These are phyloP conservation scores for Drosophila dunni DNA, from an alignment of 1,140 invertebrate genomes.

Conservation along the genomic window DNA sequence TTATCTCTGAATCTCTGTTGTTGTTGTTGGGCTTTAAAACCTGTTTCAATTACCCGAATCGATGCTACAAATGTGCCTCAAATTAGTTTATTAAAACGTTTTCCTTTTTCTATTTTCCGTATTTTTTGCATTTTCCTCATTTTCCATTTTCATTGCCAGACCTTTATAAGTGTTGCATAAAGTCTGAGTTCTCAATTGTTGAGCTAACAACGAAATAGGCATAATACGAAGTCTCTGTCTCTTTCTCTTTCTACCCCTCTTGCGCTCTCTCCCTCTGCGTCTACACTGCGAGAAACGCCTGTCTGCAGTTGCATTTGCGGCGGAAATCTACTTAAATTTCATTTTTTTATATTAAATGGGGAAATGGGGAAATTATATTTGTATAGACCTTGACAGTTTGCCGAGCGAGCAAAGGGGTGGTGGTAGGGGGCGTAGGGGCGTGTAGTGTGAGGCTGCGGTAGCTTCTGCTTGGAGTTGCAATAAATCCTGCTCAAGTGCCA, in stretches of 20 bases:
- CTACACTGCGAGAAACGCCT: slow-evolving; percentile 53
- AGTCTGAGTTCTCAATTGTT: slow-evolving; percentile 50
- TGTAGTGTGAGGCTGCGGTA: slow-evolving; percentile 1
- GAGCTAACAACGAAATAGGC: slow-evolving; percentile 38
- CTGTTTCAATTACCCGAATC: slow-evolving; percentile 47
- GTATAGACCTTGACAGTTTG: slow-evolving; percentile 37
- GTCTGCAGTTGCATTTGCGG: background rate
- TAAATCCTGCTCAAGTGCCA: slow-evolving; percentile 64
- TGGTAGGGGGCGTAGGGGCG: background rate
- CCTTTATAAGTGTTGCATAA: slow-evolving; percentile 17
- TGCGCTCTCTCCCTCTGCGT: background rate
- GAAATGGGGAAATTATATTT: slow-evolving; percentile 58
- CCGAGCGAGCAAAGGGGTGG: background rate
- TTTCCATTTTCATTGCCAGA: slow-evolving; percentile 29
- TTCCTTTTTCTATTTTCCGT: slow-evolving; percentile 1
- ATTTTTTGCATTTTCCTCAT: slow-evolving; percentile 5
- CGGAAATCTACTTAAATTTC: slow-evolving; percentile 57
- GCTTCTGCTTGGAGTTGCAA: slow-evolving; percentile 12
- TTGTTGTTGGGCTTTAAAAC: slow-evolving; percentile 34
- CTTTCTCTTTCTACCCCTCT: background rate
- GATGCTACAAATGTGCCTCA: slow-evolving; percentile 44
- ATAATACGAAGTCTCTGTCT: slow-evolving; percentile 38
- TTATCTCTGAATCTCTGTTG: slow-evolving; percentile 54
- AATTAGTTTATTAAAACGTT: slow-evolving; percentile 62
- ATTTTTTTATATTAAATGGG: slow-evolving; percentile 53